Conservation (phyloP, 2,888 invertebrate genomes). For the Yponomeuta malinellus region DNA sequence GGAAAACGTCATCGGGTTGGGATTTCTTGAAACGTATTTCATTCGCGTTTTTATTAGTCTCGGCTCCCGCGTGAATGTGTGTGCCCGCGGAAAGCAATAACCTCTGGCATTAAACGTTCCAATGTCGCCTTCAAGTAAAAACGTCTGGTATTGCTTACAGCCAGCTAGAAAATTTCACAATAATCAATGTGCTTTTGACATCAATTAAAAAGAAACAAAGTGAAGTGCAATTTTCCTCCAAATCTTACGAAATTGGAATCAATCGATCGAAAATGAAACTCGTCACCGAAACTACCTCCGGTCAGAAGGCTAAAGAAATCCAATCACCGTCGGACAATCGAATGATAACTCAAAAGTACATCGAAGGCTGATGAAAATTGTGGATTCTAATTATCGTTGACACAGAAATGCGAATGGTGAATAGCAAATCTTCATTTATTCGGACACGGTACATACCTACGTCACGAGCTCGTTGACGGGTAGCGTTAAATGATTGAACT, state of each 20-base stretch:
- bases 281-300: constrained; percentile 36
- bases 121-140: constrained; percentile 17
- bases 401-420: constrained; percentile 69
- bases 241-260: constrained; percentile 42
- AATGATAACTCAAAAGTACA: constrained; percentile 57
- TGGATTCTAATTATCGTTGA: constrained; percentile 74
- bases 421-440: constrained; percentile 72
- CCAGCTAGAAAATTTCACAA: constrained; percentile 17
- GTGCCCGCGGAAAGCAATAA: constrained; percentile 35
- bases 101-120: constrained; percentile 40
- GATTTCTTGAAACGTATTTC: constrained; percentile 46
- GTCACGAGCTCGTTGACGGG: constrained; percentile 37
- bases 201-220: constrained; percentile 34
- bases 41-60: constrained; percentile 43
- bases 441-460: constrained; percentile 65
- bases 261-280: constrained; percentile 49
- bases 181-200: constrained; percentile 24
- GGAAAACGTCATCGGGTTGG: constrained; percentile 9
- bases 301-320: constrained; percentile 55
- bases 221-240: constrained; percentile 30
- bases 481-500: constrained; percentile 72
- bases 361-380: constrained; percentile 63
- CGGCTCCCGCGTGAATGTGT: constrained; percentile 24
- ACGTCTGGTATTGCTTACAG: background rate
- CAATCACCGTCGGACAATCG: constrained; percentile 56